Conservation (phyloP, 2,113 vertebrate genomes). For the Coptodon bakossiorum region DNA sequence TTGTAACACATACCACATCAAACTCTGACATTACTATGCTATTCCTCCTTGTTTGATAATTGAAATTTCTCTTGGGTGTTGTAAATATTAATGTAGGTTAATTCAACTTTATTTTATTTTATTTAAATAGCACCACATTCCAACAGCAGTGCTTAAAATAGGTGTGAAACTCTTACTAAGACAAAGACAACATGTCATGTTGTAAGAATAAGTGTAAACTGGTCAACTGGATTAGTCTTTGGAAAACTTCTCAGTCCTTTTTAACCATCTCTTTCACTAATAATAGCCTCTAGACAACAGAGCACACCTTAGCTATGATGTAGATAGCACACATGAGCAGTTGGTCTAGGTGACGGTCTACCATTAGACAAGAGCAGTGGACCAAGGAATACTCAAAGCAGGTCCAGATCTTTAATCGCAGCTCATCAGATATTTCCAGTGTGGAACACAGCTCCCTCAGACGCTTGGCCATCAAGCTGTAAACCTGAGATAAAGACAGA, state of each 20-base stretch:
- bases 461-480: slow-evolving; percentile 81
- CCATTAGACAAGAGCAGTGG: slow-evolving; percentile 81
- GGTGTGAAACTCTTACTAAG: background rate
- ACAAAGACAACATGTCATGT: background rate
- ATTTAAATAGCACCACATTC: background rate
- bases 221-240: background rate
- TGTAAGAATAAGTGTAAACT: background rate
- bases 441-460: slow-evolving; percentile 80
- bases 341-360: slow-evolving; percentile 81
- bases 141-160: background rate
- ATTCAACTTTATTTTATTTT: background rate
- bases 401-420: slow-evolving; percentile 88
- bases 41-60: background rate
- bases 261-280: background rate
- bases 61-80: background rate
- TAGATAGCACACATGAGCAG: slow-evolving; percentile 73
- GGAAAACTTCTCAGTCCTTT: background rate
- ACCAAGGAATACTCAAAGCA: slow-evolving; percentile 87
- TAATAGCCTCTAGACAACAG: background rate
- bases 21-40: background rate
- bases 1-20: background rate
- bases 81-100: background rate
- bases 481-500: slow-evolving; percentile 72
- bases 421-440: slow-evolving; percentile 77
- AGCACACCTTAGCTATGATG: slow-evolving; percentile 11